Percentiles rank a stretch among this genome's conserved stretches.
Evolutionary conservation across 2,113 vertebrate genomes (phyloP).

Genomic region (Procavia capensis): DNA sequence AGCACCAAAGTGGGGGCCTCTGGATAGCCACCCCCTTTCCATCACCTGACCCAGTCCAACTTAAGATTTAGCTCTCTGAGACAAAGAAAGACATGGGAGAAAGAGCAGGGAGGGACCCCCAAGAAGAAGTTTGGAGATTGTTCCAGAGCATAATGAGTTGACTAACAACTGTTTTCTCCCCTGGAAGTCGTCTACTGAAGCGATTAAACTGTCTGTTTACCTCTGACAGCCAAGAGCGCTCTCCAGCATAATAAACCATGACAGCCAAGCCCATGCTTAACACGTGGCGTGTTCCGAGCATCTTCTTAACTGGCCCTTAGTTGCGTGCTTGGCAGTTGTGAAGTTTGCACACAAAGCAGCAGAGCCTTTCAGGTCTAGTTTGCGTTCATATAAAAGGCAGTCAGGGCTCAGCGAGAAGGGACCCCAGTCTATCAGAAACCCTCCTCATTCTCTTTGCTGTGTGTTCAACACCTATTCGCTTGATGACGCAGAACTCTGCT

Average conservation of each 20-base stretch:
- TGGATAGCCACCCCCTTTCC: background rate
- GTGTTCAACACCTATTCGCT: constrained; percentile 55
- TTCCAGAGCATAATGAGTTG: background rate
- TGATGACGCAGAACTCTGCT: constrained; percentile 39
- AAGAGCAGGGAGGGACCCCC: background rate
- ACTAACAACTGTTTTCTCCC: background rate
- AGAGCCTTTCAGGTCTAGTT: constrained; percentile 13
- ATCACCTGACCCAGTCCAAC: background rate
- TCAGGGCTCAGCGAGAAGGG: constrained; percentile 29
- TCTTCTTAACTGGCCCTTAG: background rate
- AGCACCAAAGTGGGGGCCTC: background rate
- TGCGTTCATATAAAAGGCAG: constrained; percentile 46
- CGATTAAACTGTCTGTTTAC: background rate
- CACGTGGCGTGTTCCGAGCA: background rate
- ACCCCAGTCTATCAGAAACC: constrained; percentile 41
- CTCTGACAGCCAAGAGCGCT: background rate
- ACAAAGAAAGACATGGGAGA: background rate
- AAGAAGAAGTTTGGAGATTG: background rate
- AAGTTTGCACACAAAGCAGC: background rate
- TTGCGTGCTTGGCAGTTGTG: constrained; percentile 47
- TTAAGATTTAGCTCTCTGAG: background rate
- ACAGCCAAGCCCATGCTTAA: background rate
- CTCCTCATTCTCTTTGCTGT: constrained; percentile 41
- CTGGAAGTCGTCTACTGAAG: background rate
- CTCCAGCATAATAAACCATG: background rate